Evolutionary conservation across 2,888 invertebrate species (phyloP).

Genomic region (Enchytraeus crypticus): DNA sequence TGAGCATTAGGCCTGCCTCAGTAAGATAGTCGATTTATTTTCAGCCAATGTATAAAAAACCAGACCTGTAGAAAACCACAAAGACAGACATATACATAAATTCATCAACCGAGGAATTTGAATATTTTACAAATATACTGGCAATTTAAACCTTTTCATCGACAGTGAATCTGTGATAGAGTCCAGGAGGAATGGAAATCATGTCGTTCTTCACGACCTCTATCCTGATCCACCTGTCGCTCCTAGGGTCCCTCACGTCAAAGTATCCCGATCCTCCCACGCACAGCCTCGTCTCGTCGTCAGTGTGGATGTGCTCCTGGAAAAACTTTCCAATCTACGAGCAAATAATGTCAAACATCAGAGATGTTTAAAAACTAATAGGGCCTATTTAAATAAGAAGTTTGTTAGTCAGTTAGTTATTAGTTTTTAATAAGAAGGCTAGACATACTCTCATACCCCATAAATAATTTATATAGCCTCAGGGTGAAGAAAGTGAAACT

Average conservation of each 20-base stretch:
- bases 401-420: not conserved
- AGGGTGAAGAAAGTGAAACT: too few species aligned
- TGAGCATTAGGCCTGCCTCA: too few species aligned
- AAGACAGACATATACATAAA: too few species aligned
- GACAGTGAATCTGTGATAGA: slow-evolving; percentile 90
- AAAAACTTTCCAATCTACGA: slow-evolving; percentile 69
- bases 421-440: not conserved
- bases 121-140: too few species aligned
- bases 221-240: slow-evolving; percentile 85
- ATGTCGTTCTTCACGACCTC: slow-evolving; percentile 75
- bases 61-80: too few species aligned
- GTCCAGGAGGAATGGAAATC: slow-evolving; percentile 84
- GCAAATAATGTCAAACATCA: too few species aligned
- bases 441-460: too few species aligned
- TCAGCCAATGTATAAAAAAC: too few species aligned
- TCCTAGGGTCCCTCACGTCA: slow-evolving; percentile 71
- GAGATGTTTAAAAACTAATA: too few species aligned
- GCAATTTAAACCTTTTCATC: slow-evolving; percentile 54
- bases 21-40: too few species aligned
- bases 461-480: too few species aligned
- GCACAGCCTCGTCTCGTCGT: slow-evolving; percentile 88
- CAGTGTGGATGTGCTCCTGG: slow-evolving; percentile 85
- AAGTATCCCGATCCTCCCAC: slow-evolving; percentile 88
- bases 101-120: too few species aligned
- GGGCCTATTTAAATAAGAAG: not conserved